phyloP scores from a whole-genome alignment of 1,140 invertebrate species.

The Aphelenchoides besseyi region DNA sequence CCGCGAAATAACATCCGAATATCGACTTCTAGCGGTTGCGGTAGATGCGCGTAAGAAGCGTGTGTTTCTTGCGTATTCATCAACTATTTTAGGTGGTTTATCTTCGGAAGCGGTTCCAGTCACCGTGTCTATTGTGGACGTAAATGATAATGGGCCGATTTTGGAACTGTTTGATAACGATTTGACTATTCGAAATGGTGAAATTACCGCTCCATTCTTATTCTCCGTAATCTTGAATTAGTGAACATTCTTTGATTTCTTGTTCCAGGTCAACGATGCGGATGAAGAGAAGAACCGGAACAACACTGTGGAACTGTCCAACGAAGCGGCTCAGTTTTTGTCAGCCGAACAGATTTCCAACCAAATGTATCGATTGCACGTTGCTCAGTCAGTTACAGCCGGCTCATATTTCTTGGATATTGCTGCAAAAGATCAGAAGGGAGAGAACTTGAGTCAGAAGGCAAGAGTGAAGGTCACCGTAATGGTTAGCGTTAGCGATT shows the following conservation, averaged over 20 bases:
- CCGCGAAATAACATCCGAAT: constrained; percentile 12
- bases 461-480: neutral
- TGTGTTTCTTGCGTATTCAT: constrained; percentile 4
- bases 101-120: constrained; percentile 24
- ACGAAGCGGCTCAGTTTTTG: constrained; percentile 22
- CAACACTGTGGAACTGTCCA: constrained; percentile 11
- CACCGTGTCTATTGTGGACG: constrained; percentile 21
- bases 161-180: constrained; percentile 19
- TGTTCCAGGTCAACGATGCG: neutral
- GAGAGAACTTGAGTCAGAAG: constrained; percentile 8
- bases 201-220: constrained; percentile 24
- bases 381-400: neutral
- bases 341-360: neutral
- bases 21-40: constrained; percentile 22
- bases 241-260: neutral
- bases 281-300: neutral
- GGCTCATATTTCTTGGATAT: constrained; percentile 20
- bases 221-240: neutral
- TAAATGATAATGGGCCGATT: constrained; percentile 28
- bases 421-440: constrained; percentile 9
- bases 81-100: constrained; percentile 17
- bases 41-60: constrained; percentile 7
- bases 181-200: constrained; percentile 21
- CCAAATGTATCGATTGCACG: constrained; percentile 9
- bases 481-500: neutral